A percentile compares a stretch with the other conserved stretches of the same genome.
Conservation (phyloP, 2,888 invertebrate species). For the Sphaerophoria taeniata region DNA sequence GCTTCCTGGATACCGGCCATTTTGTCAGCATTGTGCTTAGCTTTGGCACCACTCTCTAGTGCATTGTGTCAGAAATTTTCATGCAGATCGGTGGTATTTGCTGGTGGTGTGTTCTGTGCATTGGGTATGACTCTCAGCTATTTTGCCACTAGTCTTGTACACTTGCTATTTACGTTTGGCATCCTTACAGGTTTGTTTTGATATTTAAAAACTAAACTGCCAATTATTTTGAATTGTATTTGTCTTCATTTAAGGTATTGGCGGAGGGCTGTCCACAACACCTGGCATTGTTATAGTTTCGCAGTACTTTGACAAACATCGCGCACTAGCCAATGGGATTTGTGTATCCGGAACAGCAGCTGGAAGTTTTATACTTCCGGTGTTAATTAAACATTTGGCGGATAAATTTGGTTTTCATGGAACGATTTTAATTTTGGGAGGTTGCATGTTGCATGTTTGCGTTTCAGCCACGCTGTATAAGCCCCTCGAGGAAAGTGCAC, state of each 20-base stretch:
- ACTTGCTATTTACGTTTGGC: constrained; percentile 88
- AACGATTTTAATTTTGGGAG: constrained; percentile 87
- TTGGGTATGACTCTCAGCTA: constrained; percentile 88
- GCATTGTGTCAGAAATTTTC: constrained; percentile 88
- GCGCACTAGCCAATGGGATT: constrained; percentile 91
- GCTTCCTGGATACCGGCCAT: constrained; percentile 93
- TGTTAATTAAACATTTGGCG: constrained; percentile 88
- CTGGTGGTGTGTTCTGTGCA: constrained; percentile 89
- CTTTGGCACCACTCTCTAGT: constrained; percentile 89
- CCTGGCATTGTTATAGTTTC: constrained; percentile 92
- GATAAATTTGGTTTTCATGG: constrained; percentile 89
- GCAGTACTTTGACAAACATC: constrained; percentile 90
- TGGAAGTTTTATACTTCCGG: constrained; percentile 90
- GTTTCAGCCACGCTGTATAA: constrained; percentile 88
- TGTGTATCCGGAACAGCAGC: constrained; percentile 92
- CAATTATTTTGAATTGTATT: neutral
- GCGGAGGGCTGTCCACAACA: constrained; percentile 90
- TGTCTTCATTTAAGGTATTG: constrained; percentile 85
- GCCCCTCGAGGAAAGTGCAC: constrained; percentile 82
- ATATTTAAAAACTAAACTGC: neutral
- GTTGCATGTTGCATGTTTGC: constrained; percentile 90
- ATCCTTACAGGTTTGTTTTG: constrained; percentile 86
- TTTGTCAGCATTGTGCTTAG: constrained; percentile 89
- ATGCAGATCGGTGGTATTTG: constrained; percentile 88
- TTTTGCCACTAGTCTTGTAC: constrained; percentile 88